Percentiles rank a stretch among this genome's conserved stretches.
Evolutionary conservation across 1,140 invertebrate genomes (phyloP).

Genomic region (Drosophila rhopaloa): DNA sequence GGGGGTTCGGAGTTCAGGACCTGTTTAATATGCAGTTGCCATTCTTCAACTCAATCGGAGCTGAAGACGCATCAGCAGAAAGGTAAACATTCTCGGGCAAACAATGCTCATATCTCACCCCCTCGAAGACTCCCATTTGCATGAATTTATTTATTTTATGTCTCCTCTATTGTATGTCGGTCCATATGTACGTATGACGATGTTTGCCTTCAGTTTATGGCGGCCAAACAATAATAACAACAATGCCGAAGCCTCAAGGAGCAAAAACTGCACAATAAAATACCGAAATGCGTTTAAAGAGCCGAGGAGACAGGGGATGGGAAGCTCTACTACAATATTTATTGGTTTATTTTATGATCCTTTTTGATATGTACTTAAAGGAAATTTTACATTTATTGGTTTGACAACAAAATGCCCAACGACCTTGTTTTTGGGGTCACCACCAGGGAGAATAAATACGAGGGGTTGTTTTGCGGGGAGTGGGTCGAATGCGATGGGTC

Average conservation of each 20-base stretch:
- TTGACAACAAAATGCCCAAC: conserved; percentile 74
- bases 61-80: conserved; percentile 51
- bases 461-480: conserved; percentile 3
- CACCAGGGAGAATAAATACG: conserved; percentile 19
- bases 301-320: not conserved
- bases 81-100: conserved; percentile 64
- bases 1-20: conserved; percentile 23
- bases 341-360: conserved; percentile 82
- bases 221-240: conserved; percentile 55
- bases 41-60: conserved; percentile 59
- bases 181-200: conserved; percentile 17
- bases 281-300: conserved; percentile 44
- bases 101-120: conserved; percentile 48
- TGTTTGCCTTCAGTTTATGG: conserved; percentile 49
- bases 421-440: conserved; percentile 47
- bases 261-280: conserved; percentile 73
- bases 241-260: conserved; percentile 52
- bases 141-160: conserved; percentile 82
- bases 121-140: conserved; percentile 55
- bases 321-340: conserved; percentile 62
- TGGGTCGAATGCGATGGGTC: conserved; percentile 53
- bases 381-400: conserved; percentile 82
- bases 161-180: conserved; percentile 50
- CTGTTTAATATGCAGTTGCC: conserved; percentile 75
- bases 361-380: conserved; percentile 79